phyloP scores from a whole-genome alignment of 2,888 invertebrate species.

The Aleiodes testaceus region DNA sequence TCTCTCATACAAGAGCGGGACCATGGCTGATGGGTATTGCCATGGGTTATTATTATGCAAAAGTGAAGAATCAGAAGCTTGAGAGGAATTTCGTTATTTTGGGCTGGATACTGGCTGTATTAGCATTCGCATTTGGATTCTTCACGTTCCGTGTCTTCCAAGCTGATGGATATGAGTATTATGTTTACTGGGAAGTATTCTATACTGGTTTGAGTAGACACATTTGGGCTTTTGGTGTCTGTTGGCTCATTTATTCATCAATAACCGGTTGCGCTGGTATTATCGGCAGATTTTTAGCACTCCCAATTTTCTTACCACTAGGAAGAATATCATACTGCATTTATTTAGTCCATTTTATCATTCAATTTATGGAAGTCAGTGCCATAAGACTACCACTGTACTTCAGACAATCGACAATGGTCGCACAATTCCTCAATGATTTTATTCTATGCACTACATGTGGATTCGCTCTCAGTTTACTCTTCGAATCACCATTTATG shows the following conservation, averaged over 20 bases:
- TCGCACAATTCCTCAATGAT: not conserved
- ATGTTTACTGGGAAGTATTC: constrained; percentile 65
- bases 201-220: constrained; percentile 72
- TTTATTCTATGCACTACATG: not conserved
- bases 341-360: constrained; percentile 55
- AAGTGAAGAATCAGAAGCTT: constrained; percentile 9
- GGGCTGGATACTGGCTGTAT: constrained; percentile 53
- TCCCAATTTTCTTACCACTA: constrained; percentile 54
- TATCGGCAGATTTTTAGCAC: constrained; percentile 52
- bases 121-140: constrained; percentile 50
- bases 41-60: constrained; percentile 48
- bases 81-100: constrained; percentile 33
- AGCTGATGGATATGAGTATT: constrained; percentile 62
- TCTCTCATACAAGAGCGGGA: constrained; percentile 47
- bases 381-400: constrained; percentile 43
- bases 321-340: constrained; percentile 57
- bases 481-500: constrained; percentile 44
- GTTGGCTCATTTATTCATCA: constrained; percentile 75
- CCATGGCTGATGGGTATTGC: constrained; percentile 53
- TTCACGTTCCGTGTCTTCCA: constrained; percentile 59
- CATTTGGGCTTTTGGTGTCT: constrained; percentile 73
- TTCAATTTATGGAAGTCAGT: constrained; percentile 47
- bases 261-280: constrained; percentile 74
- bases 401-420: constrained; percentile 38
- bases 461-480: constrained; percentile 23